phyloP scores from a whole-genome alignment of 2,113 vertebrate species.

The Pungitius pungitius region DNA sequence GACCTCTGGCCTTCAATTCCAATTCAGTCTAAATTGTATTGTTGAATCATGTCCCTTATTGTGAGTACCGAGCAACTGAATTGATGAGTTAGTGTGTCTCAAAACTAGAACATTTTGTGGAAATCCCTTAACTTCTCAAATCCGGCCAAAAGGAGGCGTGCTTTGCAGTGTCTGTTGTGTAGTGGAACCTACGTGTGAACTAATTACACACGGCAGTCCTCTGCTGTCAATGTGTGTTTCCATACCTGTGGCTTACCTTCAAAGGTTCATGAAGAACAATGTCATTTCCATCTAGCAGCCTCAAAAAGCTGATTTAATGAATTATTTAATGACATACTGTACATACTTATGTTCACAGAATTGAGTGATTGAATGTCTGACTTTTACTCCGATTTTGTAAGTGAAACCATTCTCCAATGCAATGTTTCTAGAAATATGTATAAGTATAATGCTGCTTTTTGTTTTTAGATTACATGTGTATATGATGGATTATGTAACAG shows the following conservation, averaged over 20 bases:
- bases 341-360: neutral
- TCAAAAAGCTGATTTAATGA: neutral
- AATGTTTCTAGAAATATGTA: neutral
- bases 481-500: too few species aligned
- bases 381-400: neutral
- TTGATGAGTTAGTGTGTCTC: neutral
- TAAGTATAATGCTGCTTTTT: neutral
- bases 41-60: neutral
- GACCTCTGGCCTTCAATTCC: neutral
- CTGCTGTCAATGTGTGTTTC: conserved; percentile 15
- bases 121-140: conserved; percentile 29
- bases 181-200: conserved; percentile 55
- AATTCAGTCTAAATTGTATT: neutral
- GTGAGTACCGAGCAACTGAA: neutral
- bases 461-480: neutral
- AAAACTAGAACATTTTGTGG: conserved; percentile 9
- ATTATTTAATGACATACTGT: too few species aligned
- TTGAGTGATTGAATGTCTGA: neutral
- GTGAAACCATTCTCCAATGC: neutral
- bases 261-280: conserved; percentile 1
- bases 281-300: neutral
- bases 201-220: conserved; percentile 1
- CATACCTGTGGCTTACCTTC: conserved; percentile 13
- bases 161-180: neutral
- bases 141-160: neutral